Base-by-base conservation (phyloP, 2,113 vertebrate genomes). In the Ceyx margarethae region DNA sequence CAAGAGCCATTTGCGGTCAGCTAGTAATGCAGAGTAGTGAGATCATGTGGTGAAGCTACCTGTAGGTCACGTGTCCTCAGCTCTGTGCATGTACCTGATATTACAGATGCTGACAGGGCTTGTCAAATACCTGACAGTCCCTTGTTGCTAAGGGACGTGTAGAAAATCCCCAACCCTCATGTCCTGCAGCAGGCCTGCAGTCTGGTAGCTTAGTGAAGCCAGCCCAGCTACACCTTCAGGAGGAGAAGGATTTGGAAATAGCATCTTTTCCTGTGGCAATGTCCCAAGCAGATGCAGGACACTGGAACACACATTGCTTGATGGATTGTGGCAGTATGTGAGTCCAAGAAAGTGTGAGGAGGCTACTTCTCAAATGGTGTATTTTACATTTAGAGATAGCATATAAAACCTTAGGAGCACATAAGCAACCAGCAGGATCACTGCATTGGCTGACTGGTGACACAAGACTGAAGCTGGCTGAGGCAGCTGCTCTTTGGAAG, bases 81-180 rank as follows among this genome's bases (percentile, higher is more conserved):
- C 45, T 29, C 21, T 22, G 29, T 42, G 4, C 29, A 10, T 0
- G 14, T 0, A 10, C 37, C 37, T 37, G 37, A 37, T 37, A 37
- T 37, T 10, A 37, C 37, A 37, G 10, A 37, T 37, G 37, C 37
- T 37, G 37, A 37, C 37, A 37, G 37, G 37, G 37, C 37, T 37
- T 37, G 37, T 37, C 37, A 37, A 37, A 4, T 11, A 16, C 22
- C 48, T 23, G 48, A 13, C 31, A 51, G 54, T 22, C 58, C 26
- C 22, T 14, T 8, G 12, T 3, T 50, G 31, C 57, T 0, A 1
- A 46, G 50, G 15, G 16, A 15, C 11, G 18, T 12, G 31, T 26
- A 45, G 56, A 51, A 69, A 57, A 50, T 8, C 50, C 48, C 25
- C 50, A 75, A 1, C 50, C 17, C 31, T 56, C 3, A 1, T 2